Conservation (phyloP, 1,140 invertebrate genomes). For the Drosophila lowei region DNA sequence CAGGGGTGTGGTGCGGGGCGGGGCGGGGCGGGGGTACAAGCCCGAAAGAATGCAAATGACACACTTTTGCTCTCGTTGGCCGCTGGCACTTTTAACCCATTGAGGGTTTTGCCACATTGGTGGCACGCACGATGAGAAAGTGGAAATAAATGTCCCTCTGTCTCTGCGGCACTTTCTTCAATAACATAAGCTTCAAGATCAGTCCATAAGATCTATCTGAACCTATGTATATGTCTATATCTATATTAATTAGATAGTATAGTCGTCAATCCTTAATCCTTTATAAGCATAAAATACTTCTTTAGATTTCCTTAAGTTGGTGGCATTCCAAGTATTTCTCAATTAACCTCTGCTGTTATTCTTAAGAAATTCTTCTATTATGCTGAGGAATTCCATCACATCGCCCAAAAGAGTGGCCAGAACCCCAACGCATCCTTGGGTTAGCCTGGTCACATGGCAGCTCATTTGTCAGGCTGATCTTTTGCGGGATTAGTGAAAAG, state of each 20-base stretch:
- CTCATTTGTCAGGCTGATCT: conserved; percentile 63
- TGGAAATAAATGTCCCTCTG: not conserved
- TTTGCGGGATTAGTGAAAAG: not conserved
- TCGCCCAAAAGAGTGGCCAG: conserved; percentile 2
- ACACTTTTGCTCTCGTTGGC: conserved; percentile 53
- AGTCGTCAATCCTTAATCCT: too few species aligned
- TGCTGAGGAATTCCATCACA: conserved; percentile 7
- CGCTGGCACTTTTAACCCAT: conserved; percentile 41
- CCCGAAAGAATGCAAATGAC: conserved; percentile 68
- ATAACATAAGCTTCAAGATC: too few species aligned
- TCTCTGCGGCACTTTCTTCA: too few species aligned
- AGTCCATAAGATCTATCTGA: too few species aligned
- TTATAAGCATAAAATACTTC: too few species aligned
- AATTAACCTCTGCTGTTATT: too few species aligned
- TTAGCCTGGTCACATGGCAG: conserved; percentile 28
- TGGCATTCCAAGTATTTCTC: too few species aligned
- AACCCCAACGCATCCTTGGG: conserved; percentile 29
- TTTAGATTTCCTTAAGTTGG: too few species aligned
- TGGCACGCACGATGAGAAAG: not conserved
- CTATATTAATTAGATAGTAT: too few species aligned
- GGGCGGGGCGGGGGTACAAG: conserved; percentile 25
- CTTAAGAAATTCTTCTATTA: too few species aligned
- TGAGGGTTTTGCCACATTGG: conserved; percentile 2
- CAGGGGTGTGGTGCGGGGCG: not conserved
- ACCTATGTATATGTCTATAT: too few species aligned